Base-by-base conservation (phyloP, 2,113 vertebrate species). In the Corythoichthys haematopterus region DNA sequence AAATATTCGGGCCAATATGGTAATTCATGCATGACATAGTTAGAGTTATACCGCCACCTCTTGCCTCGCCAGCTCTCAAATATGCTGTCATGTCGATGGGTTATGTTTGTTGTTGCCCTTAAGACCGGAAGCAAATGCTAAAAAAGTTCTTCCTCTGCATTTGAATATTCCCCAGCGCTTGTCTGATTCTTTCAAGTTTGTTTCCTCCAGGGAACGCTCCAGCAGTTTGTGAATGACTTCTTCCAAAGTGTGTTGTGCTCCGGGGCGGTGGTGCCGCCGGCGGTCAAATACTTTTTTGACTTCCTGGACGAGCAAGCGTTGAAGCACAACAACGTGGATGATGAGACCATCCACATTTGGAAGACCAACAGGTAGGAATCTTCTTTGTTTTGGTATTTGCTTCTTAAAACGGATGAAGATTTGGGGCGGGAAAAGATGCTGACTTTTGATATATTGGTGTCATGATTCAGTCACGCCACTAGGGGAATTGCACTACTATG, bases 281-380 rank as follows among this genome's bases (percentile, higher is more conserved):
- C 97, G 1, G 94, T 99, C 79, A 99, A 99, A 80, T 99, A 98
- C 76, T 99, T 98, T 86, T 99, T 99, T 52, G 97, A 99, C 87
- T 99, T 98, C 80, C 88, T 99, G 85, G 97, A 99, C 36, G 96
- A 99, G 82, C 97, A 99, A 89, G 96, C 96, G 0, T 93, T 94
- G 75, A 96, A 94, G 83, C 94, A 98, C 11, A 95, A 95, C 70
- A 96, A 96, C 55, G 93, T 92, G 76, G 97, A 99, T 14, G 97
- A 99, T 68, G 97, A 99, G 79, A 98, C 96, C 48, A 94, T 98
- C 80, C 97, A 99, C 72, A 98, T 99, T 89, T 99, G 97, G 97
- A 99, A 99, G 90, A 99, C 97, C 43, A 99, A 98, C 84, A 99
- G 96, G 97, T 98, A 82, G 0, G 6, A 51, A 0, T 5, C 20